Evolutionary conservation across 2,888 invertebrate genomes (phyloP).

Genomic region (Vandiemenella viatica): DNA sequence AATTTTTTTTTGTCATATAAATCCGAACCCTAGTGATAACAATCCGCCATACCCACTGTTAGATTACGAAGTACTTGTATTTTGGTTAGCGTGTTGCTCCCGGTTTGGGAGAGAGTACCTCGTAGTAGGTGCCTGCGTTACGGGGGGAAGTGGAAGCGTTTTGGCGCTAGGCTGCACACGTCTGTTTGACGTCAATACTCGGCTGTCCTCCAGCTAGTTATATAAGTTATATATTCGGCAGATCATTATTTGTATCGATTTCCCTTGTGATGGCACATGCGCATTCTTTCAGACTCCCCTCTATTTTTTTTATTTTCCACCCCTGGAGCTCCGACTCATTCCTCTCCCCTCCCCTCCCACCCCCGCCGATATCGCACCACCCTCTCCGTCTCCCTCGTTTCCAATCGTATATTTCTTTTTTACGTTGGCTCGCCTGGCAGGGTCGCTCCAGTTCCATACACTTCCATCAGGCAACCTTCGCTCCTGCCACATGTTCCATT

Average conservation of each 20-base stretch:
- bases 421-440: not conserved
- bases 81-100: too few relatives aligned
- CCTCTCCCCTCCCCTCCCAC: not conserved
- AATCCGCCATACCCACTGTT: too few relatives aligned
- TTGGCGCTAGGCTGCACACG: too few relatives aligned
- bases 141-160: too few relatives aligned
- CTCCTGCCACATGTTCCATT: too few relatives aligned
- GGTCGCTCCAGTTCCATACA: not conserved
- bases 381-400: not conserved
- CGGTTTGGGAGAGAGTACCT: too few relatives aligned
- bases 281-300: conserved; percentile 9
- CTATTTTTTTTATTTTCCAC: conserved; percentile 2
- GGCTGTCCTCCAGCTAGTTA: too few relatives aligned
- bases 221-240: conserved; percentile 14
- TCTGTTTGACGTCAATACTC: too few relatives aligned
- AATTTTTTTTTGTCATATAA: too few relatives aligned
- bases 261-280: conserved; percentile 14
- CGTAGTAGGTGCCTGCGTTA: too few relatives aligned
- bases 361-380: not conserved
- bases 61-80: too few relatives aligned
- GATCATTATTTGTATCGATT: conserved; percentile 17
- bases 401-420: not conserved
- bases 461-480: not conserved
- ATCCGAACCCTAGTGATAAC: too few relatives aligned
- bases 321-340: not conserved